Percentiles rank a stretch among this genome's conserved stretches.
phyloP scores from a whole-genome alignment of 2,113 vertebrate genomes.

The Hypanus sabinus region DNA sequence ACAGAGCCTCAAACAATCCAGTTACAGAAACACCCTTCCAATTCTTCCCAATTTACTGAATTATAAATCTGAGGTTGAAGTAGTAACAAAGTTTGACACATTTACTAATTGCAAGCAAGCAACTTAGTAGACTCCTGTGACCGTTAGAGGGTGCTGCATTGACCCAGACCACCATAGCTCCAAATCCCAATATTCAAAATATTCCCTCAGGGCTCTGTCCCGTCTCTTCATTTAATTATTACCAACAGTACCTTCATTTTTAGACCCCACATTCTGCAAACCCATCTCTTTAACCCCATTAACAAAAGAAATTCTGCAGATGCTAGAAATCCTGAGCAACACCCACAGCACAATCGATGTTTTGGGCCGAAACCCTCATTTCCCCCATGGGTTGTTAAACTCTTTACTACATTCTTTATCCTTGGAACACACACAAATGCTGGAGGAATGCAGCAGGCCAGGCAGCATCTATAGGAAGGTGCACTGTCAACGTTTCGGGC shows the following conservation, averaged over 20 bases:
- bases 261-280: not conserved
- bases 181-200: not conserved
- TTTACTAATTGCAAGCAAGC: not conserved
- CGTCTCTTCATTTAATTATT: not conserved
- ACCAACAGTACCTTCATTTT: too few relatives aligned
- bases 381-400: not conserved
- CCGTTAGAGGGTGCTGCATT: not conserved
- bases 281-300: not conserved
- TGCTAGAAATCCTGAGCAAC: too few relatives aligned
- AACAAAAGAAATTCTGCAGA: too few relatives aligned
- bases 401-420: not conserved
- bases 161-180: not conserved
- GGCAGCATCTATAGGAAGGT: too few relatives aligned
- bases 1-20: not conserved
- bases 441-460: too few relatives aligned
- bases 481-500: too few relatives aligned
- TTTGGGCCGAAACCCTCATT: too few relatives aligned
- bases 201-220: not conserved
- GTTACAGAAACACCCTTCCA: not conserved
- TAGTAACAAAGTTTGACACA: not conserved
- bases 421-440: too few relatives aligned
- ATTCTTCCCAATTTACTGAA: not conserved
- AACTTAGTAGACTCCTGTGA: not conserved
- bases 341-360: too few relatives aligned
- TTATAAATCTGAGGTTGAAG: not conserved